Conservation (phyloP, 1,140 invertebrate species). For the Drosophila mojavensis region DNA sequence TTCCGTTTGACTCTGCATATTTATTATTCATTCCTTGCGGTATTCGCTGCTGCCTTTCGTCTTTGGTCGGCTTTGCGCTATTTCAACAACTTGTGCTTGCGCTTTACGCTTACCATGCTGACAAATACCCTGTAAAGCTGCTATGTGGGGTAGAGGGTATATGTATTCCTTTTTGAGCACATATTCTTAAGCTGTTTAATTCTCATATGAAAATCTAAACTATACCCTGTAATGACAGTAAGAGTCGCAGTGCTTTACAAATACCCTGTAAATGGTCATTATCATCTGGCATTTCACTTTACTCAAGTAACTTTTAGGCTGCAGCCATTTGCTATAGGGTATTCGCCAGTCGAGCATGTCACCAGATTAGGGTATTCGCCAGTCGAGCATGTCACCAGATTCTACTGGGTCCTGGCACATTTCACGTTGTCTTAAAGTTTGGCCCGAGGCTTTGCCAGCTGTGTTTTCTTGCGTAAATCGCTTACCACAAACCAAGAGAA, state of each 20-base stretch:
- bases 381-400: background rate
- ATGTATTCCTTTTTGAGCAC: background rate
- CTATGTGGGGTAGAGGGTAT: background rate
- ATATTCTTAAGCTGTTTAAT: no score
- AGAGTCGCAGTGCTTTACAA: background rate
- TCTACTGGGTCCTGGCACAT: background rate
- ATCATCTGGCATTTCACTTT: no score
- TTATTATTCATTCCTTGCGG: conserved; percentile 69
- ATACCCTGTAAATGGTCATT: background rate
- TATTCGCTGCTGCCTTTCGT: conserved; percentile 48
- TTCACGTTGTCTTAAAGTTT: conserved; percentile 7
- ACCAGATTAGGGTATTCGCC: no score
- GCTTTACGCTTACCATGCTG: background rate
- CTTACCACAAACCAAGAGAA: background rate
- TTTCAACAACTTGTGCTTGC: no score
- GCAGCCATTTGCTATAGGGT: background rate
- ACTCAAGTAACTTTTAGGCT: no score
- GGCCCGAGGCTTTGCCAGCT: conserved; percentile 1
- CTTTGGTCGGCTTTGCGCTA: conserved; percentile 38
- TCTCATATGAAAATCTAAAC: no score
- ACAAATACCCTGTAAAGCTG: conserved; percentile 11
- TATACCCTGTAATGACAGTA: background rate
- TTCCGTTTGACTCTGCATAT: conserved; percentile 26
- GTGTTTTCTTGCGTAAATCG: background rate
- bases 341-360: background rate